Evolutionary conservation across 2,888 invertebrate species (phyloP).

Genomic region (Archips xylosteana): DNA sequence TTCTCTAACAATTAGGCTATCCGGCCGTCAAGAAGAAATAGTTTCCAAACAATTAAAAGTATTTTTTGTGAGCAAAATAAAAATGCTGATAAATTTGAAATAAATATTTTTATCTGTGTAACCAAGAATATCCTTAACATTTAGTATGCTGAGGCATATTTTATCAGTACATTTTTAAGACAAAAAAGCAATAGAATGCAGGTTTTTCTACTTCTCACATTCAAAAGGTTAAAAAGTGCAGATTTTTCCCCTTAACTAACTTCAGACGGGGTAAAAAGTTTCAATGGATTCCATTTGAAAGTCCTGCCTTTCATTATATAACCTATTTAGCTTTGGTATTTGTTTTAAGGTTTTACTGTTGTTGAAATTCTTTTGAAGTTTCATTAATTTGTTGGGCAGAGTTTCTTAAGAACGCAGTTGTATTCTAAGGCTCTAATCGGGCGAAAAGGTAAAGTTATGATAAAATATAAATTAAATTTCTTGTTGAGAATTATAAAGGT

Average conservation of each 20-base stretch:
- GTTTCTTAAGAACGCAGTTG: slow-evolving; percentile 48
- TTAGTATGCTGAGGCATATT: too few species aligned
- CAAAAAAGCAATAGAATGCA: too few species aligned
- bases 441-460: slow-evolving; percentile 37
- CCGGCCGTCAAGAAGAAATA: too few species aligned
- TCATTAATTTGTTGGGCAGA: slow-evolving; percentile 60
- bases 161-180: too few species aligned
- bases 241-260: slow-evolving; percentile 62
- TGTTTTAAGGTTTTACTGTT: slow-evolving; percentile 58
- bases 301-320: slow-evolving; percentile 73
- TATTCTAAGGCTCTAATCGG: slow-evolving; percentile 36
- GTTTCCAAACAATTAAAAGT: too few species aligned
- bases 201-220: too few species aligned
- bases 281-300: slow-evolving; percentile 72
- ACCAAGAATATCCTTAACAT: too few species aligned
- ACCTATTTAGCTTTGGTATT: slow-evolving; percentile 68
- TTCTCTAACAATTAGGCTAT: too few species aligned
- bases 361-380: slow-evolving; percentile 64
- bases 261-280: slow-evolving; percentile 68
- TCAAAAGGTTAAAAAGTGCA: slow-evolving; percentile 53
- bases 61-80: too few species aligned
- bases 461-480: slow-evolving; percentile 36
- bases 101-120: too few species aligned
- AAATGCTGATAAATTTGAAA: too few species aligned
- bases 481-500: slow-evolving; percentile 24